Conservation (phyloP, 2,888 invertebrate species). For the Tachina grossa region DNA sequence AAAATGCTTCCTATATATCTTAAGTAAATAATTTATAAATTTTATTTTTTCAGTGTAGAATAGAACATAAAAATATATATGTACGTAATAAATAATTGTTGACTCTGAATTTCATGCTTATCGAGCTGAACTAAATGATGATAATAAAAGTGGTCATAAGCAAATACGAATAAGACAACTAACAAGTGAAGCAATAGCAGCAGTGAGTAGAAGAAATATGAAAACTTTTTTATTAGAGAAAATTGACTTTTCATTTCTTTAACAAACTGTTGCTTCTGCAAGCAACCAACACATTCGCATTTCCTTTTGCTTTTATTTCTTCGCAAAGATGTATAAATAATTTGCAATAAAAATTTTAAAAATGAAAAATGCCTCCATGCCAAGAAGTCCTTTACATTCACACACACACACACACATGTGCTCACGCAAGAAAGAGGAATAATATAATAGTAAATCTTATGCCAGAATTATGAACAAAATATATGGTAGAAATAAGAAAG, state of each 20-base stretch:
- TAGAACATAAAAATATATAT: background rate
- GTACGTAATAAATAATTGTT: background rate
- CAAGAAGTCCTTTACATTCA: constrained; percentile 17
- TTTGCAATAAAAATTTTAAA: constrained; percentile 45
- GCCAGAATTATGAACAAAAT: constrained; percentile 10
- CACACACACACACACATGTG: background rate
- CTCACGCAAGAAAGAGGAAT: background rate
- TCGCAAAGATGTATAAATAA: constrained; percentile 45
- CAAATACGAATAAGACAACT: constrained; percentile 59
- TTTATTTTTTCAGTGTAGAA: background rate
- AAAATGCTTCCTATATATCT: too few relatives aligned
- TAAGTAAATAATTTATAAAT: too few relatives aligned
- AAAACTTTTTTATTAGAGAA: constrained; percentile 53
- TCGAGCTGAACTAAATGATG: constrained; percentile 73
- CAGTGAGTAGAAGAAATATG: constrained; percentile 3
- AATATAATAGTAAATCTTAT: constrained; percentile 33
- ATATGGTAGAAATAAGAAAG: background rate
- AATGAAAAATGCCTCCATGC: constrained; percentile 34
- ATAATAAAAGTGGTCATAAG: constrained; percentile 68
- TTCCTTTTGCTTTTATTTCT: background rate
- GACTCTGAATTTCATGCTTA: constrained; percentile 73
- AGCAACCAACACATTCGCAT: constrained; percentile 6
- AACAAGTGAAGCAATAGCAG: constrained; percentile 7
- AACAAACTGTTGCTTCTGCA: constrained; percentile 74
- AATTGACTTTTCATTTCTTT: constrained; percentile 70